Base-by-base conservation (phyloP, 2,888 invertebrate genomes). In the Ectropis crepuscularia region DNA sequence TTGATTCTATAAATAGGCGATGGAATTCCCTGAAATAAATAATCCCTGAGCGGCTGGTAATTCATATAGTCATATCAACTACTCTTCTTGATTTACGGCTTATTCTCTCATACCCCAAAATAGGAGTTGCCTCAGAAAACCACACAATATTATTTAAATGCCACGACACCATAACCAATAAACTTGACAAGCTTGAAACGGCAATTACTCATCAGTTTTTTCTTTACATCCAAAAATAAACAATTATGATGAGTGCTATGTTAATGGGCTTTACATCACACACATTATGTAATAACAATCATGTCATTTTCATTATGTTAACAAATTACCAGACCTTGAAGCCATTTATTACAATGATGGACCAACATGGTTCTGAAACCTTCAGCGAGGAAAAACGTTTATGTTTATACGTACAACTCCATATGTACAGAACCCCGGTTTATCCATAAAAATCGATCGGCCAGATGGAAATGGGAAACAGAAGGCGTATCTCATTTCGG, bases 361-460 rank as follows among this genome's bases (percentile, higher is more conserved):
- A 61, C 74, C 61, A 68, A 78, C 81, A 82, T 79, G 77, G 69
- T 74, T 68, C 72, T 51, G 67, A 72, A 71, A 73, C 73, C 71
- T 73, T 75, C 16, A 28, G 1, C 16, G 16, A 28, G 16, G 16
- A 28, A 28, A 28, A 28, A 28, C 16, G 16, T 28, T 28, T 7
- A 37, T 6, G 16, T 28, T 28, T 7, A 37, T 6, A 49, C 10
- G 4, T 12, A 16, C 10, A 41, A 6, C 41, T 74, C 69, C 53
- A 57, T 66, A 57, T 37, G 7, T 5, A 7, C 11, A 6, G 38
- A 49, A 49, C 38, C 11, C 38, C 11, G 38, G 7, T 8, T 38
- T n/a, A 38, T 11, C 12, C 38, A 39, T 50, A 50, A 50, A 50
- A 42, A 53, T 42, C 6, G 42, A 5, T 28, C 53, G 39, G 6